phyloP scores from a whole-genome alignment of 2,113 vertebrate genomes.

The Larimichthys polyactis region DNA sequence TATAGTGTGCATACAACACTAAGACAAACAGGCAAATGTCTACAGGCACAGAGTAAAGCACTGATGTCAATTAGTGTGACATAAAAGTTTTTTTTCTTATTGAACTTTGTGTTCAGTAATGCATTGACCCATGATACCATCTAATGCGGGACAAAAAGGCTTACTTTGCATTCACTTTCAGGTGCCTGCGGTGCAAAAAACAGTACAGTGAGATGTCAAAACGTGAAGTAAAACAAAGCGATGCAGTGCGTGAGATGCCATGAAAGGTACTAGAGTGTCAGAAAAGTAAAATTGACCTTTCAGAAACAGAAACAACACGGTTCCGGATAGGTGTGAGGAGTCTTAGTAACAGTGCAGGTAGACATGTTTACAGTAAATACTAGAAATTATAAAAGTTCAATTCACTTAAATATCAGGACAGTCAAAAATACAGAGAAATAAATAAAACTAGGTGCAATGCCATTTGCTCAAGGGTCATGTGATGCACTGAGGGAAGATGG shows the following conservation, averaged over 20 bases:
- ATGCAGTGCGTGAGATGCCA: constrained; percentile 52
- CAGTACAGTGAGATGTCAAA: constrained; percentile 17
- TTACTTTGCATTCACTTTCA: constrained; percentile 33
- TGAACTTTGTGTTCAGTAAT: constrained; percentile 8
- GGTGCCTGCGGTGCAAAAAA: constrained; percentile 44
- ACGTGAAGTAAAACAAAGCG: constrained; percentile 39
- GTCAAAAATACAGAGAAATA: constrained; percentile 64
- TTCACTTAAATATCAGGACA: constrained; percentile 76
- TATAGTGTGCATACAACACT: constrained; percentile 25
- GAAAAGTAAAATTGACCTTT: constrained; percentile 71
- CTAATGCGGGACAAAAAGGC: constrained; percentile 9
- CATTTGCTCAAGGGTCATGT: constrained; percentile 87
- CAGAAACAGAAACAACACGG: constrained; percentile 54
- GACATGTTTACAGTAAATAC: constrained; percentile 70
- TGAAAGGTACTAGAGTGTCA: constrained; percentile 74
- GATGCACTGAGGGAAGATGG: constrained; percentile 84
- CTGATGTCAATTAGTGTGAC: constrained; percentile 22
- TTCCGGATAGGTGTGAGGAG: constrained; percentile 44
- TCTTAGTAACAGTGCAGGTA: constrained; percentile 61
- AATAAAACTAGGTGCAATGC: constrained; percentile 81
- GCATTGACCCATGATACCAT: neutral
- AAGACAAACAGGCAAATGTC: constrained; percentile 36
- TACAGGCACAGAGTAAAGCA: constrained; percentile 23
- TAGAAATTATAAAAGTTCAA: constrained; percentile 65
- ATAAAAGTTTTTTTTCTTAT: neutral